Conservation (phyloP, 2,113 vertebrate genomes). For the Austrofundulus limnaeus region DNA sequence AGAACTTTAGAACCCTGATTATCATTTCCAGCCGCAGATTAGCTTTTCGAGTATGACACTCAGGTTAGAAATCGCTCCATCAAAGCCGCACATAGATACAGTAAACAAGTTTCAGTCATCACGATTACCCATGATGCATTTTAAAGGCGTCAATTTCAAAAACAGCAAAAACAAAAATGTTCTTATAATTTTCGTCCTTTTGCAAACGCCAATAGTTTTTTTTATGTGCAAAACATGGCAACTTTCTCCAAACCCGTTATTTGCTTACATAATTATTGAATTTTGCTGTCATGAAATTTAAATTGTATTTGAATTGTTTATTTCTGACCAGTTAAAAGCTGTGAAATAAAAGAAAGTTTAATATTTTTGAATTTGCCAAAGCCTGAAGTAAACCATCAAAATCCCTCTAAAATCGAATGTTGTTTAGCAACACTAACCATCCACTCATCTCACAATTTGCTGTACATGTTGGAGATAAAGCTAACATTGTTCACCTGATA, state of each 20-base stretch:
- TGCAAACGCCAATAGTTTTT: neutral
- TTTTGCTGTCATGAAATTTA: no score
- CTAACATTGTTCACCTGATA: constrained; percentile 1
- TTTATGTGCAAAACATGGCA: neutral
- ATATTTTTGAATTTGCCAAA: no score
- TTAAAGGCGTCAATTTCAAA: neutral
- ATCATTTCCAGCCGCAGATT: constrained; percentile 44
- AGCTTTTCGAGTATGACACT: constrained; percentile 20
- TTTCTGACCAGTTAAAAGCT: no score
- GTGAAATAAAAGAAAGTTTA: no score
- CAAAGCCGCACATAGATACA: constrained; percentile 26
- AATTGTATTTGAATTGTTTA: no score
- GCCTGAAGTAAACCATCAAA: no score
- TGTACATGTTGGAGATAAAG: no score
- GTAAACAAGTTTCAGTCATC: constrained; percentile 53
- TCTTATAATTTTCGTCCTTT: constrained; percentile 1
- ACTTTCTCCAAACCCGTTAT: neutral
- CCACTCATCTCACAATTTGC: no score
- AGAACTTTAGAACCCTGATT: constrained; percentile 54
- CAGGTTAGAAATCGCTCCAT: constrained; percentile 44
- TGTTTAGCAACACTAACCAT: no score
- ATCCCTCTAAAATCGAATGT: no score
- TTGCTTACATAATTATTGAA: no score
- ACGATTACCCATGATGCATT: constrained; percentile 4
- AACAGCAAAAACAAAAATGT: constrained; percentile 1